Percentiles rank a stretch among this genome's conserved stretches.
Conservation (phyloP, 2,113 vertebrate species). For the Recurvirostra avosetta region DNA sequence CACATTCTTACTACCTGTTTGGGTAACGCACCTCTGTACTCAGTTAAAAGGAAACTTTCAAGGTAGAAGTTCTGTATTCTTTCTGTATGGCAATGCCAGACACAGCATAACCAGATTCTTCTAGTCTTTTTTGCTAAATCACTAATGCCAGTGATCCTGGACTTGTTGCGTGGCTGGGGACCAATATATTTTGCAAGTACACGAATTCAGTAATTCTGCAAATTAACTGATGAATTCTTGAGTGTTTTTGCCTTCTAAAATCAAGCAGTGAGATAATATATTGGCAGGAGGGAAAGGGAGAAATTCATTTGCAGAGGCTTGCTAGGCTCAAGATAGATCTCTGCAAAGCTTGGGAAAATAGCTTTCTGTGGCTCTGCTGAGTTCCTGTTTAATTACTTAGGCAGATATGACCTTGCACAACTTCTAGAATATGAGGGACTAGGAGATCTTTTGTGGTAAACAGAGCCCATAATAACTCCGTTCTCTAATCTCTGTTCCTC, state of each 20-base stretch:
- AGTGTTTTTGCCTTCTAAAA: background rate
- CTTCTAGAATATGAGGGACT: background rate
- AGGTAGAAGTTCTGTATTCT: background rate
- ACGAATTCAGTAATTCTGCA: background rate
- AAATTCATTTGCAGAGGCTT: background rate
- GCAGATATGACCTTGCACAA: background rate
- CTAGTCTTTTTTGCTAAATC: background rate
- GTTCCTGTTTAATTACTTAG: conserved; percentile 43
- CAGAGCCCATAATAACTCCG: background rate
- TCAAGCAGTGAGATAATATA: background rate
- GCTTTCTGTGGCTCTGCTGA: conserved; percentile 19
- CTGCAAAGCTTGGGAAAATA: background rate
- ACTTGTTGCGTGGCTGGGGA: background rate
- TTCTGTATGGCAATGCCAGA: background rate
- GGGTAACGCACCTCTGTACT: background rate
- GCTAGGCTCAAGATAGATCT: background rate
- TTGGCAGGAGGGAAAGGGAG: background rate
- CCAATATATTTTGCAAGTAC: background rate
- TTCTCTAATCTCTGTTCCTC: background rate
- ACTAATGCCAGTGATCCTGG: background rate
- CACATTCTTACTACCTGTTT: background rate
- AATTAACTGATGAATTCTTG: background rate
- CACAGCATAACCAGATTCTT: background rate
- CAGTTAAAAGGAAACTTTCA: no score
- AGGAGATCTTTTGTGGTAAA: background rate